phyloP scores from a whole-genome alignment of 1,140 invertebrate species.

The Diuraphis noxia region DNA sequence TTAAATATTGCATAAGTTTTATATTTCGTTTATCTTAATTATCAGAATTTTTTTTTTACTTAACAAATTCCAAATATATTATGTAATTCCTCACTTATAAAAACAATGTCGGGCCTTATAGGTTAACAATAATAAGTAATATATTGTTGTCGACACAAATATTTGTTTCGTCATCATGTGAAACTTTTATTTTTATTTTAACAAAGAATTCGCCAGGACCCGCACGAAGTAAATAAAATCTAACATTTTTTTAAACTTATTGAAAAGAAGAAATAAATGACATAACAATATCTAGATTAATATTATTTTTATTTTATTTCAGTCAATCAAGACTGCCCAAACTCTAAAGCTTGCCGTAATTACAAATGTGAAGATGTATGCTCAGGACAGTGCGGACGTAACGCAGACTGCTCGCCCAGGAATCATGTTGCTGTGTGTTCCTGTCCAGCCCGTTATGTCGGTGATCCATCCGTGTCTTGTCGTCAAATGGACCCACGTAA shows the following conservation, averaged over 20 bases:
- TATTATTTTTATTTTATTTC: constrained; percentile 51
- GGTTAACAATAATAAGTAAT: not conserved
- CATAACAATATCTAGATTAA: not conserved
- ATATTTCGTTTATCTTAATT: not conserved
- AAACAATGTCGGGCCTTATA: not conserved
- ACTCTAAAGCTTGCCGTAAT: constrained; percentile 62
- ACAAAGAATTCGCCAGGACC: not conserved
- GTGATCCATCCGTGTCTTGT: constrained; percentile 65
- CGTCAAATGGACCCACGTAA: constrained; percentile 68
- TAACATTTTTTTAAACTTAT: not conserved
- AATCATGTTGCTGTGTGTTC: constrained; percentile 61
- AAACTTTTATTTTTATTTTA: not conserved
- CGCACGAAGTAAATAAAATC: not conserved
- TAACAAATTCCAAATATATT: not conserved
- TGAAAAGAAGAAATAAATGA: not conserved
- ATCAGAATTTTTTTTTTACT: not conserved
- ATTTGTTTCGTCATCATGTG: not conserved
- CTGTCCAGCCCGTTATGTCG: constrained; percentile 61
- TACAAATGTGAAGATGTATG: constrained; percentile 62
- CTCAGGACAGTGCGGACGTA: constrained; percentile 61
- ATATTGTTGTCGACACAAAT: not conserved
- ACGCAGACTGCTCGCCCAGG: constrained; percentile 61
- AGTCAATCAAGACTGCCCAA: constrained; percentile 62
- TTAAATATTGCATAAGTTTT: not conserved
- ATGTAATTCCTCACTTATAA: not conserved